These are phyloP conservation scores for Microcebus ravelobensis DNA, from an alignment of 2,113 vertebrate genomes.

Conservation along the genomic window DNA sequence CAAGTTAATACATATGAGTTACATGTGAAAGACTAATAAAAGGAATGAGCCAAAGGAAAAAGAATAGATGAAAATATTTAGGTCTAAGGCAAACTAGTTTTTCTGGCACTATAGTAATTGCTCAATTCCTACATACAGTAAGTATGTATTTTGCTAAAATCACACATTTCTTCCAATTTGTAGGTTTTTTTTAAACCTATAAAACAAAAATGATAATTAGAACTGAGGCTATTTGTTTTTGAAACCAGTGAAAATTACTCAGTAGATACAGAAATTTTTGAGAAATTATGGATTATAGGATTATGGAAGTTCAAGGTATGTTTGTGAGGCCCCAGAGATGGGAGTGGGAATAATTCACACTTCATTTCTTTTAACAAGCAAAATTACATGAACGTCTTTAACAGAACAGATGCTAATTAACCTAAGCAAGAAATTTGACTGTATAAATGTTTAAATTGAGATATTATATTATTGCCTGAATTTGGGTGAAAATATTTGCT, in stretches of 20 bases:
- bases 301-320: neutral
- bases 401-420: neutral
- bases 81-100: neutral
- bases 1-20: neutral
- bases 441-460: conserved; percentile 45
- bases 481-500: conserved; percentile 40
- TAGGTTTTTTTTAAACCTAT: neutral
- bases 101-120: neutral
- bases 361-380: neutral
- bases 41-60: neutral
- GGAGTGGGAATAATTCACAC: neutral
- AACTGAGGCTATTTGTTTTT: neutral
- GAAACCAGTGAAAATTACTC: neutral
- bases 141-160: neutral
- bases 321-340: neutral
- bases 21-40: neutral
- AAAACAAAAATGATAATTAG: neutral
- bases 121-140: neutral
- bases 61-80: conserved; percentile 28
- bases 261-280: neutral
- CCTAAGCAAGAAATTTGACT: conserved; percentile 14
- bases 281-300: neutral
- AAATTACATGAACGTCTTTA: neutral
- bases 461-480: neutral
- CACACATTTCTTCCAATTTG: conserved; percentile 8